Percentiles rank a stretch among this genome's conserved stretches.
Evolutionary conservation across 2,113 vertebrate genomes (phyloP).

Genomic region (Solea solea): DNA sequence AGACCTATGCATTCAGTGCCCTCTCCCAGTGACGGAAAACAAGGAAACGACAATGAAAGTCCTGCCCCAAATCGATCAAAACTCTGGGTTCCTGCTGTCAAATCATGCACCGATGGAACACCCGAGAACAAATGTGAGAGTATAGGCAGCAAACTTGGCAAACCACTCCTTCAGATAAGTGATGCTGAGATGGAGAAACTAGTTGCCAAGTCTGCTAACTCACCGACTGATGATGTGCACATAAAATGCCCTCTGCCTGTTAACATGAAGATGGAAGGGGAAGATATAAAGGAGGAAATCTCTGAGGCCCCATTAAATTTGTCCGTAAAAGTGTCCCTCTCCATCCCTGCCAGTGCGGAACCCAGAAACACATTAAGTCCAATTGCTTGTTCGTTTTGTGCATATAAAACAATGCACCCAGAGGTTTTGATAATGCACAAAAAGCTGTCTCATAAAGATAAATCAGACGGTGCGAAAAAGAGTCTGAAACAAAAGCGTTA

Average conservation of each 20-base stretch:
- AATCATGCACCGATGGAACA: neutral
- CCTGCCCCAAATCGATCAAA: conserved; percentile 76
- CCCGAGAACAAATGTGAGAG: conserved; percentile 38
- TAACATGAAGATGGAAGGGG: conserved; percentile 62
- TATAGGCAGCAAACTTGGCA: conserved; percentile 3
- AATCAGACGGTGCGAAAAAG: conserved; percentile 74
- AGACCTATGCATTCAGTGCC: conserved; percentile 52
- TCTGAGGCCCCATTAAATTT: conserved; percentile 87
- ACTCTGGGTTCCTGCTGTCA: conserved; percentile 62
- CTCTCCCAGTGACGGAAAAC: conserved; percentile 46
- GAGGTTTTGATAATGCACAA: conserved; percentile 93
- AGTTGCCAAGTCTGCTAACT: conserved; percentile 23
- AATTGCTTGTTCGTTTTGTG: conserved; percentile 85
- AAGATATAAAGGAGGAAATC: conserved; percentile 52
- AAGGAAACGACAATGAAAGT: conserved; percentile 36
- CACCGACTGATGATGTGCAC: conserved; percentile 27
- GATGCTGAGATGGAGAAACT: conserved; percentile 38
- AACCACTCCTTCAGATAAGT: conserved; percentile 40
- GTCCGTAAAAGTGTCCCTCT: conserved; percentile 78
- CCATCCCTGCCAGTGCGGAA: conserved; percentile 70
- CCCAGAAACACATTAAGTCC: conserved; percentile 74
- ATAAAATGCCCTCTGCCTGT: conserved; percentile 46
- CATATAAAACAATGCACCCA: conserved; percentile 90
- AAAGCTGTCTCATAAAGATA: conserved; percentile 88
- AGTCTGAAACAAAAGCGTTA: conserved; percentile 78